Evolutionary conservation across 2,113 vertebrate species (phyloP), one percentile per base, ranked within the genome.

Genomic region (Perca flavescens): DNA sequence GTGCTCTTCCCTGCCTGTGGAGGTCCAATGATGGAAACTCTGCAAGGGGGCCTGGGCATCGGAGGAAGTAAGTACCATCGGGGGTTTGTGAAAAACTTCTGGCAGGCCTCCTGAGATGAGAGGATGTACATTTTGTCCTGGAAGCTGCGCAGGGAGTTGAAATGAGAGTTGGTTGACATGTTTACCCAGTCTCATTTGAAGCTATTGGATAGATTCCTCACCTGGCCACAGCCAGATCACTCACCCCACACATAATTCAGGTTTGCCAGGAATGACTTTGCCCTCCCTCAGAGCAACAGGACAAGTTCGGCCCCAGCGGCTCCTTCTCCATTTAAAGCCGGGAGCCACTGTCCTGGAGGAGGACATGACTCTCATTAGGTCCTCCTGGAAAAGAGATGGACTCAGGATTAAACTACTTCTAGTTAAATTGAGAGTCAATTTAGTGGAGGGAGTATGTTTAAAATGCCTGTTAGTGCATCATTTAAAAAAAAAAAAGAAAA

Each of bases 41-140:
- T 97, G 86, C 97, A 98, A 11, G 97, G 97, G 74, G 95, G 89
- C 11, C 91, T 75, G 6, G 97, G 98, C 96, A 98, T 97, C 28
- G 97, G 97, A 50, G 96, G 96, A 40, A 97, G 94, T n/a, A 99
- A 93, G 85, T 96, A 99, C 34, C 82, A 89, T 14, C 97, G 94
- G 49, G 98, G 98, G 86, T 97, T 99, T 80, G 80, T 56, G 49
- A 93, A 80, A 83, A 99, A 99, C 60, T 90, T 90, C 56, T 94
- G 94, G 68, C 96, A 49, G 61, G 97, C 93, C 74, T 96, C 96
- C 83, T 94, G 83, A 43, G 96, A 96, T 49, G 98, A 98, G 50
- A 98, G 89, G 46, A 97, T 1, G 3, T 98, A 99, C 62, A 99
- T 92, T 94, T 96, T 99, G 93, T 97, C 97, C 95, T 96, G 94